phyloP scores from a whole-genome alignment of 2,888 invertebrate species.

The Eupithecia centaureata region DNA sequence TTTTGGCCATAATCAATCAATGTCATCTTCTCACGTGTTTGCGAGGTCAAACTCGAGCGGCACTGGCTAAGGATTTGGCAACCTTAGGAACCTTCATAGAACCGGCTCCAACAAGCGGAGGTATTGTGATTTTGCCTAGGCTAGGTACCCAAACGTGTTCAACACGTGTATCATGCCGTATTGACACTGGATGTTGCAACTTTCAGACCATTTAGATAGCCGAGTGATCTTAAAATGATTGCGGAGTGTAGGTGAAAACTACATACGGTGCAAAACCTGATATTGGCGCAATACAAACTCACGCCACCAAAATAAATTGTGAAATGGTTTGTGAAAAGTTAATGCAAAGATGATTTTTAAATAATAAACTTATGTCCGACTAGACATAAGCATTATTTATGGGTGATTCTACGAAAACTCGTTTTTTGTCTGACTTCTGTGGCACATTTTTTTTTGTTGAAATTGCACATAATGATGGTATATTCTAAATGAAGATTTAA shows the following conservation, averaged over 20 bases:
- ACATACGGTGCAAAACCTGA: not conserved
- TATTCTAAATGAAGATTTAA: too few relatives aligned
- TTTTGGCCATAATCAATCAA: constrained; percentile 9
- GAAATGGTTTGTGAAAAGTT: not conserved
- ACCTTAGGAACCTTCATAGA: constrained; percentile 10
- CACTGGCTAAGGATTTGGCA: constrained; percentile 10
- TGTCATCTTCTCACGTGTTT: constrained; percentile 5
- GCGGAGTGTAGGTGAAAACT: not conserved
- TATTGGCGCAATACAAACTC: not conserved
- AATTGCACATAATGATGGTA: too few relatives aligned
- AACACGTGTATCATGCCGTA: not conserved
- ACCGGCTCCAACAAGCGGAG: not conserved
- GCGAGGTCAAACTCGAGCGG: constrained; percentile 5
- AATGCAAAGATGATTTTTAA: not conserved
- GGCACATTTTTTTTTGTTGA: too few relatives aligned
- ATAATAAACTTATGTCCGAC: too few relatives aligned
- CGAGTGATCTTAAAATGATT: constrained; percentile 2
- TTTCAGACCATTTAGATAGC: constrained; percentile 2
- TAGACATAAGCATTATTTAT: too few relatives aligned
- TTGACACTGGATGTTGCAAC: constrained; percentile 3
- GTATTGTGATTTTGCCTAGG: not conserved
- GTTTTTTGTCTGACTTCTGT: too few relatives aligned
- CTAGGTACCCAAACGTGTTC: not conserved
- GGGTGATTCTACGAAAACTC: too few relatives aligned
- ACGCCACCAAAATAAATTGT: not conserved